Evolutionary conservation across 2,113 vertebrate species (phyloP), one percentile per base, ranked within the genome.

Genomic region (Calyptommatus sinebrachiatus): DNA sequence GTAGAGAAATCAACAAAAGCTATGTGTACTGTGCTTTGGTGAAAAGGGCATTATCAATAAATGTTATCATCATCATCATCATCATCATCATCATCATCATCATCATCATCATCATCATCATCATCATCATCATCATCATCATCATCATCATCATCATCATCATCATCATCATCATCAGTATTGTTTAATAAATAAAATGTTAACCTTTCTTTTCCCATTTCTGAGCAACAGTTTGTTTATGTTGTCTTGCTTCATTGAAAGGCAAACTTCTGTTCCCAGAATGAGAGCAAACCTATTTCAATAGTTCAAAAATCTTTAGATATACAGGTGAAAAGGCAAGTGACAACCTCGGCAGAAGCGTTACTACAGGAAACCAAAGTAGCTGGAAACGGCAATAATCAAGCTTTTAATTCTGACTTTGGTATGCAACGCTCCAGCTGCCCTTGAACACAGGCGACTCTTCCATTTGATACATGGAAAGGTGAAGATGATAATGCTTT

Each of bases 401-500:
- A 80, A 57, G 78, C 62, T 73, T 73, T 78, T 71, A 61, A 62
- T 71, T 16, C 62, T 57, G 46, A 41, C 48, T 80, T 80, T 14
- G 10, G 22, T 41, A 35, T 41, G 57, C 24, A 41, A 41, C 29
- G 35, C 50, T n/a, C 46, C 22, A 26, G 61, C 46, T 73, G 78
- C 62, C 78, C 78, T 80, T 80, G 71, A 80, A 80, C 70, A 53
- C 26, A 80, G 71, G 62, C 73, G 46, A 73, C 69, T 71, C 18
- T 71, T 71, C 35, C 26, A 29, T 71, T 78, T 78, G 77, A 79
- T 61, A 48, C 22, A 61, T 45, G 28, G n/a, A 8, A 79, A 79
- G 70, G 77, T 63, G 50, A 79, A 79, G 68, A 63, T 62, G 41
- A 71, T 79, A 79, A 79, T 79, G 77, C 18, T n/a, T 80, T 80